These are phyloP conservation scores for Nomada goodeniana DNA, from an alignment of 2,888 invertebrate species.

Conservation along the genomic window DNA sequence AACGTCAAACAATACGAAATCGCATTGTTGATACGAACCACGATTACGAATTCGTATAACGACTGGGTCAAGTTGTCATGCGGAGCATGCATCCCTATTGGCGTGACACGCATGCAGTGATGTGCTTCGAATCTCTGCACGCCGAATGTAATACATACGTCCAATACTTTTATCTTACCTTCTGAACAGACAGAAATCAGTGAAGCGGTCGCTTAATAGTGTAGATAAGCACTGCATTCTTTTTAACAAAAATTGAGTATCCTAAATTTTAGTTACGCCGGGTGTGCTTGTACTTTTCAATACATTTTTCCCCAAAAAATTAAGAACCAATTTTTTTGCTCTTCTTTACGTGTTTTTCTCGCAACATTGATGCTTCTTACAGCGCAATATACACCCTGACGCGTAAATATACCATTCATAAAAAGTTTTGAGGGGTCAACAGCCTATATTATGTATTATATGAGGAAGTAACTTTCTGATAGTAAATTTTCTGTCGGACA, in stretches of 20 bases:
- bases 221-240: too few relatives aligned
- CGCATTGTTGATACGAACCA: constrained; percentile 28
- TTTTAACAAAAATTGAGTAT: too few relatives aligned
- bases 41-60: constrained; percentile 55
- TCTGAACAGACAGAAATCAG: neutral
- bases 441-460: constrained; percentile 32
- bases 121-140: constrained; percentile 29
- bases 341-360: constrained; percentile 12
- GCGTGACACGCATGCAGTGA: constrained; percentile 58
- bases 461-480: constrained; percentile 46
- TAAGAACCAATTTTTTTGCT: neutral
- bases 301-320: neutral
- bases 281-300: neutral
- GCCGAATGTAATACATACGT: neutral
- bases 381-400: constrained; percentile 33
- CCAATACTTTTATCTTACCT: constrained; percentile 12
- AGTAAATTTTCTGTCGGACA: constrained; percentile 44
- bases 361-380: neutral
- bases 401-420: constrained; percentile 28
- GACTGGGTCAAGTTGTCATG: constrained; percentile 56
- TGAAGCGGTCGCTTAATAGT: too few relatives aligned
- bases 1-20: constrained; percentile 20
- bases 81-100: constrained; percentile 48
- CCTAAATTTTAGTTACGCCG: too few relatives aligned
- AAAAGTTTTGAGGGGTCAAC: constrained; percentile 40